Conservation (phyloP, 1,140 invertebrate species). For the Mya arenaria region DNA sequence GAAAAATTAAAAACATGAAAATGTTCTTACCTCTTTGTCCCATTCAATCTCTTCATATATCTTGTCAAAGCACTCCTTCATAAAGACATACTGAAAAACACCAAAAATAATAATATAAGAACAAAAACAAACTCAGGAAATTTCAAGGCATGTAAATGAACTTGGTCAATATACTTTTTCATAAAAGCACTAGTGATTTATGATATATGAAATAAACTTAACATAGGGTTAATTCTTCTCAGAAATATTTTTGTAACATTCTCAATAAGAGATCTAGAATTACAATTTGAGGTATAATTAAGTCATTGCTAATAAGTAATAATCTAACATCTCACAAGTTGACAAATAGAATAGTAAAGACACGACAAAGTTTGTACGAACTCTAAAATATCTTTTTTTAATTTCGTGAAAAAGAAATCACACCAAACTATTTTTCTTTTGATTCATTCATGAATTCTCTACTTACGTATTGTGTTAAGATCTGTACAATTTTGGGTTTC, state of each 20-base stretch:
- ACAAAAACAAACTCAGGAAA: neutral
- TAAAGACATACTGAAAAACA: conserved; percentile 92
- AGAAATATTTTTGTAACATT: neutral
- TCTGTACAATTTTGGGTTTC: conserved; percentile 92
- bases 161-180: neutral
- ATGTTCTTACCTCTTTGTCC: conserved; percentile 76
- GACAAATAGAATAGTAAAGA: neutral
- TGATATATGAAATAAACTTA: neutral
- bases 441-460: conserved; percentile 19
- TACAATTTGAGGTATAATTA: neutral
- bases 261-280: neutral
- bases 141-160: neutral
- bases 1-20: too few species aligned
- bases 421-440: neutral
- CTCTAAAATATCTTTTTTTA: conserved; percentile 8
- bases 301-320: neutral
- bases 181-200: neutral
- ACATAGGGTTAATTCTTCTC: neutral
- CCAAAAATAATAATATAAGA: conserved; percentile 47
- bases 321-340: neutral
- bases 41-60: conserved; percentile 91
- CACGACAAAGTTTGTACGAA: neutral
- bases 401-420: conserved; percentile 16
- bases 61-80: conserved; percentile 96
- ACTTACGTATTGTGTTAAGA: conserved; percentile 96